Evolutionary conservation across 2,113 vertebrate genomes (phyloP).

Genomic region (Proteles cristata): DNA sequence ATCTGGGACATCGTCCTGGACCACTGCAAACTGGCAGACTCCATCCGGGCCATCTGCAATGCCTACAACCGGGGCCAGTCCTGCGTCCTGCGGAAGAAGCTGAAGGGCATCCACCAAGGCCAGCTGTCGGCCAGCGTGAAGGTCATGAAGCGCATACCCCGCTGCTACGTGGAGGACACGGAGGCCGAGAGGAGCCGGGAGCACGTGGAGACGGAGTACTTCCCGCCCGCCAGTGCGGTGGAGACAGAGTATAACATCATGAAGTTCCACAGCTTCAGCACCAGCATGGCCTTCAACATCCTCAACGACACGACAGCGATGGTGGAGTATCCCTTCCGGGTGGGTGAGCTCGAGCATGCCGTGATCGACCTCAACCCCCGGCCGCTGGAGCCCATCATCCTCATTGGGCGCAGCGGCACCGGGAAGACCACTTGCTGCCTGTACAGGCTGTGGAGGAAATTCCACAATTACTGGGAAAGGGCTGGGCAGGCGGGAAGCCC

Average conservation of each 20-base stretch:
- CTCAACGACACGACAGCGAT: constrained; percentile 84
- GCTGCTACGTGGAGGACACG: constrained; percentile 86
- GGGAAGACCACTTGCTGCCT: constrained; percentile 91
- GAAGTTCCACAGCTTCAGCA: constrained; percentile 92
- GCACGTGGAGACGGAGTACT: constrained; percentile 82
- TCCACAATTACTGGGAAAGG: constrained; percentile 87
- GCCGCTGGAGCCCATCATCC: constrained; percentile 88
- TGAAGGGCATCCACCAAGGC: constrained; percentile 85
- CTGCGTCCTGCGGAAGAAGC: constrained; percentile 88
- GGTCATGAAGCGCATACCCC: constrained; percentile 83
- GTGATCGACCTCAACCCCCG: constrained; percentile 89
- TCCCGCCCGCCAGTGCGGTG: constrained; percentile 87
- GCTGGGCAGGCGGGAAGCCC: constrained; percentile 82
- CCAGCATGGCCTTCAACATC: constrained; percentile 89
- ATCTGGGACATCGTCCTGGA: constrained; percentile 91
- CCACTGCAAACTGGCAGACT: constrained; percentile 85
- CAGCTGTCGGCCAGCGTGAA: constrained; percentile 74
- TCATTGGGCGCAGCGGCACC: constrained; percentile 90
- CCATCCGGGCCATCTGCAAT: constrained; percentile 84
- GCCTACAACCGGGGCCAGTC: constrained; percentile 88
- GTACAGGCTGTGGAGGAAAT: constrained; percentile 90
- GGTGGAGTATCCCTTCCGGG: constrained; percentile 90
- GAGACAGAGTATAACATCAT: constrained; percentile 90
- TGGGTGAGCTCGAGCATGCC: constrained; percentile 88
- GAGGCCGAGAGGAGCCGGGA: constrained; percentile 77